A percentile compares a stretch with the other conserved stretches of the same genome.
These are phyloP conservation scores for Lineus longissimus DNA, from an alignment of 1,140 invertebrate species.

Conservation along the genomic window DNA sequence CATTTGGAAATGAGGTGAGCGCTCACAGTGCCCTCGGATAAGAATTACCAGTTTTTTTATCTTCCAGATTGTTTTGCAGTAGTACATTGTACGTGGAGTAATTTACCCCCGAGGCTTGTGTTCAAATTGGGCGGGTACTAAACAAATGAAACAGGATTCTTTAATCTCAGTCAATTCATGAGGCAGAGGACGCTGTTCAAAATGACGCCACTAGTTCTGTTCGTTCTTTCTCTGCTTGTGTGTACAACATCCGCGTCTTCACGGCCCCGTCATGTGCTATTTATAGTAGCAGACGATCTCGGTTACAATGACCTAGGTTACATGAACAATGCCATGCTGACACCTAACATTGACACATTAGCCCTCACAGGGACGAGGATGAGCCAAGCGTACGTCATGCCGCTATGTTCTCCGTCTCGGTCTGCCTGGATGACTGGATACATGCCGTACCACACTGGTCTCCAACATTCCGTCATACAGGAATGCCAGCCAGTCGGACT, in stretches of 20 bases:
- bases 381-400: conserved; percentile 1
- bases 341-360: conserved; percentile 6
- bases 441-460: conserved; percentile 32
- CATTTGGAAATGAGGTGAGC: too few species aligned
- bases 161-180: too few species aligned
- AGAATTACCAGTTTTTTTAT: too few species aligned
- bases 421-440: background rate
- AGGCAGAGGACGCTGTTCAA: too few species aligned
- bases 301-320: conserved; percentile 6
- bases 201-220: too few species aligned
- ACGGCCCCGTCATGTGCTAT: conserved; percentile 29
- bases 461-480: conserved; percentile 40
- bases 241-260: background rate
- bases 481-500: conserved; percentile 35
- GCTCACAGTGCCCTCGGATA: too few species aligned
- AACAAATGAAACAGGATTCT: too few species aligned
- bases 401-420: conserved; percentile 11
- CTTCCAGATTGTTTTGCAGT: too few species aligned
- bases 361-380: conserved; percentile 4
- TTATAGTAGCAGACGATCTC: conserved; percentile 10
- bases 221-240: too few species aligned
- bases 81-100: too few species aligned
- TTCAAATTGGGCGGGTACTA: too few species aligned
- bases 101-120: too few species aligned
- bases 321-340: background rate